Percentiles rank a stretch among this genome's conserved stretches.
Evolutionary conservation across 2,888 invertebrate genomes (phyloP).

Genomic region (Hecatera dysodea): DNA sequence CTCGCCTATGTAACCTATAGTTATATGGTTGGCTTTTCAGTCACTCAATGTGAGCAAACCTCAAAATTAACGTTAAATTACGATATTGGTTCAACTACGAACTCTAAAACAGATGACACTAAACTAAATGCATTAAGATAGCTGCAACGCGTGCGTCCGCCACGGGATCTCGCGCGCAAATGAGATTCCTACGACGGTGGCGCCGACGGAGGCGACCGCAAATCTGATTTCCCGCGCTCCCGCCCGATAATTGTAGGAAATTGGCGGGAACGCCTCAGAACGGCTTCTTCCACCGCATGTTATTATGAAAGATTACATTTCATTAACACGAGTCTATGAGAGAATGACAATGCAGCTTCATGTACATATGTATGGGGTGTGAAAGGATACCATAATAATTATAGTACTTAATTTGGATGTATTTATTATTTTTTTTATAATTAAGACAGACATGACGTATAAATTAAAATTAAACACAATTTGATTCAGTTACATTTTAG

Average conservation of each 20-base stretch:
- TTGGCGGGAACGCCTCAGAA: conserved; percentile 51
- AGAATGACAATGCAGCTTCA: conserved; percentile 5
- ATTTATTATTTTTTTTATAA: background rate
- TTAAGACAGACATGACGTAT: no score
- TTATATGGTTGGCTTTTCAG: no score
- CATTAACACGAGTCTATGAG: conserved; percentile 47
- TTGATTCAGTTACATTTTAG: no score
- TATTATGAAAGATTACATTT: conserved; percentile 59
- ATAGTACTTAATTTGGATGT: no score
- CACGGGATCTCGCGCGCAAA: conserved; percentile 59
- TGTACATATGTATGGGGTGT: background rate
- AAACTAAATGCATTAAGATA: conserved; percentile 36
- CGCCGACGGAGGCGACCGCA: conserved; percentile 57
- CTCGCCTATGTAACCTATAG: no score
- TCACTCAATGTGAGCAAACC: no score
- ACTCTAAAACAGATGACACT: background rate
- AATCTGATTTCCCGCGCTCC: conserved; percentile 66
- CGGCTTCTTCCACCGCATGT: conserved; percentile 42
- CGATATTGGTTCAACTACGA: no score
- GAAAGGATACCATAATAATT: background rate
- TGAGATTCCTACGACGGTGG: conserved; percentile 64
- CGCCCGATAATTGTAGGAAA: conserved; percentile 66
- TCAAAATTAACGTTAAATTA: no score
- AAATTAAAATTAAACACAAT: no score
- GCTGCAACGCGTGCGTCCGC: conserved; percentile 20